These are phyloP conservation scores for Lasiommata megera DNA, from an alignment of 2,888 invertebrate species.

Conservation along the genomic window DNA sequence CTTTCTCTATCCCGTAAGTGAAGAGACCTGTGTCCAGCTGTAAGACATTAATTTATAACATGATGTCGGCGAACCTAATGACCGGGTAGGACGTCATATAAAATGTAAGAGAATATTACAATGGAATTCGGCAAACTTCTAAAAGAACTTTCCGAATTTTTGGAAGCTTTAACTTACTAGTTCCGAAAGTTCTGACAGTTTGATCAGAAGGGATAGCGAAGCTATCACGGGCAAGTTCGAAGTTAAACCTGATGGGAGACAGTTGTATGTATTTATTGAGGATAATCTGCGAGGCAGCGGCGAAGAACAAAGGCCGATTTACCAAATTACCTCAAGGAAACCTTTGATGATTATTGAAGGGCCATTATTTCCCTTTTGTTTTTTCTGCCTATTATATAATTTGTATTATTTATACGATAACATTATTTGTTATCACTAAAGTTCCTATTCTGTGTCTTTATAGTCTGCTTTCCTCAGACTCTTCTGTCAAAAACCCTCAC, in stretches of 20 bases:
- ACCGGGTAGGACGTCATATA: too few relatives aligned
- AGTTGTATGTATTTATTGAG: constrained; percentile 10
- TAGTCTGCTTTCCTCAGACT: too few relatives aligned
- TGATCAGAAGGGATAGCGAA: neutral
- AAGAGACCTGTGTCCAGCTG: too few relatives aligned
- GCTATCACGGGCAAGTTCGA: neutral
- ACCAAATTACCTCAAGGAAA: neutral
- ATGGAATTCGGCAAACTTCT: neutral
- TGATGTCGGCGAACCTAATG: too few relatives aligned
- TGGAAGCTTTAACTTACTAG: neutral
- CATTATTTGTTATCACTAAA: neutral
- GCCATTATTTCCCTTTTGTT: neutral
- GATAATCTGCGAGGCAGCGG: constrained; percentile 15
- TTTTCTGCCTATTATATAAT: neutral
- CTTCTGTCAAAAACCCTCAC: too few relatives aligned
- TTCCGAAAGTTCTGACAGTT: constrained; percentile 1
- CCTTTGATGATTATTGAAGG: constrained; percentile 3
- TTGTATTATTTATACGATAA: neutral
- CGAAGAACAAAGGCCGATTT: constrained; percentile 19
- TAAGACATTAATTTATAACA: too few relatives aligned
- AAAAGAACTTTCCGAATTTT: neutral
- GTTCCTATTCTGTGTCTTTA: too few relatives aligned
- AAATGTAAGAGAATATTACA: too few relatives aligned
- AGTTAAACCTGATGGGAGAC: constrained; percentile 6
- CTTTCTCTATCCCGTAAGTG: too few relatives aligned